Evolutionary conservation across 1,140 invertebrate genomes (phyloP), one percentile per base, ranked within the genome.

Genomic region (Heliconius hewitsoni): DNA sequence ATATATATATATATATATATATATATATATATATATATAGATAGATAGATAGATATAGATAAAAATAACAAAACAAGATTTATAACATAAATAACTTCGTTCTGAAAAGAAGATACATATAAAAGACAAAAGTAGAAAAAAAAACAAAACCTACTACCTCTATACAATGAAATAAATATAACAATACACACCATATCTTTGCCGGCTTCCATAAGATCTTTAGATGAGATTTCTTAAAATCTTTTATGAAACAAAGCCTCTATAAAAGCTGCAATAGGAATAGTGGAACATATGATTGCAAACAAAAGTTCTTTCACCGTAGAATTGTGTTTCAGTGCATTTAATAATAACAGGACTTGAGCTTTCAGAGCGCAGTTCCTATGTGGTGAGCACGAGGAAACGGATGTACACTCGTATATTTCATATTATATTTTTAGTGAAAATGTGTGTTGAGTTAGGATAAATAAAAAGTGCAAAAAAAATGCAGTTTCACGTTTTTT

Each of bases 311-410:
- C 39, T 76, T 76, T 76, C 73, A 52, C 39, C 66, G 42, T 37
- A 76, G 37, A 76, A 70, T 42, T 46, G 37, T 76, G 66, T 76
- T 76, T 76, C 74, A 76, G 74, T 75, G 74, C 60, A 76, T 55
- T 79, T 76, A 76, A 76, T 79, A 76, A 82, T 27, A 76, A 74
- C 77, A 79, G 46, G 74, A 79, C 73, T 74, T 60, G 57, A 30
- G 37, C 71, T 75, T 73, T 76, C 50, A 60, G 74, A 76, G 55
- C 50, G 18, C 39, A 79, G 77, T 79, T 78, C 77, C 73, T 74
- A 71, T 79, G 72, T 39, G 39, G 71, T 46, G 39, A 46, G 42
- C 70, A 73, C 23, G 60, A 71, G 77, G 77, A 79, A 74, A 71
- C 73, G 77, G 77, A 79, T 71, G 55, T 74, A 1, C 18, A 52